Evolutionary conservation across 2,113 vertebrate genomes (phyloP).

Genomic region (Pavo muticus): DNA sequence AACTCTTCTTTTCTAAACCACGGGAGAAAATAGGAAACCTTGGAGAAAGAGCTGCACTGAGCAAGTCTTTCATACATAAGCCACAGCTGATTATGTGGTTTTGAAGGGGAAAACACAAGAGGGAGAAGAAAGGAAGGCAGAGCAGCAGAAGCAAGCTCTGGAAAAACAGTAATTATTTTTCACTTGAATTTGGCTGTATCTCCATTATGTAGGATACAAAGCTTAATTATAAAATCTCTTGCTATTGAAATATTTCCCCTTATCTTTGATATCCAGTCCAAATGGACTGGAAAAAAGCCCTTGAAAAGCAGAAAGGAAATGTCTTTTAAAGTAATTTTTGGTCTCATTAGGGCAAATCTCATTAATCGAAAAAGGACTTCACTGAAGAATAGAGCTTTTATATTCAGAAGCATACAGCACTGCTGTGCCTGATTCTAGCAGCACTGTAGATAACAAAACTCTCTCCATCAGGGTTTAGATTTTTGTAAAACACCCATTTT

Average conservation of each 20-base stretch:
- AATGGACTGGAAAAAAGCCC: constrained; percentile 53
- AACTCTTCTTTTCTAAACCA: neutral
- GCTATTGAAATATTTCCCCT: constrained; percentile 65
- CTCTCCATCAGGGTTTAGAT: neutral
- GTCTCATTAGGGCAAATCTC: constrained; percentile 62
- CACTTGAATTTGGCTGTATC: constrained; percentile 55
- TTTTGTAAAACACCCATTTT: constrained; percentile 32
- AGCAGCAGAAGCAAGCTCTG: neutral
- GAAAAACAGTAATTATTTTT: constrained; percentile 69
- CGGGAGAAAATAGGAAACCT: neutral
- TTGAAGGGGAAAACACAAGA: constrained; percentile 1
- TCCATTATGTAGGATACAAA: constrained; percentile 59
- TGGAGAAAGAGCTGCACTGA: neutral
- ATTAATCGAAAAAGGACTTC: constrained; percentile 66
- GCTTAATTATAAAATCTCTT: constrained; percentile 64
- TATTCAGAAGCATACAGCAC: constrained; percentile 21
- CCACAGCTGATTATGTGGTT: neutral
- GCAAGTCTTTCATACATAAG: neutral
- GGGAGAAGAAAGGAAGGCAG: neutral
- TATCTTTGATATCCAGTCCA: constrained; percentile 69
- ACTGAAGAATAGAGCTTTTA: constrained; percentile 62
- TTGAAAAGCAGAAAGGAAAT: constrained; percentile 65
- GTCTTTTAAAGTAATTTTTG: constrained; percentile 65
- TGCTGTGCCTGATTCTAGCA: constrained; percentile 32
- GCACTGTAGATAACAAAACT: constrained; percentile 50